phyloP scores from a whole-genome alignment of 2,888 invertebrate species.

The Macrosoma leucophasiata region DNA sequence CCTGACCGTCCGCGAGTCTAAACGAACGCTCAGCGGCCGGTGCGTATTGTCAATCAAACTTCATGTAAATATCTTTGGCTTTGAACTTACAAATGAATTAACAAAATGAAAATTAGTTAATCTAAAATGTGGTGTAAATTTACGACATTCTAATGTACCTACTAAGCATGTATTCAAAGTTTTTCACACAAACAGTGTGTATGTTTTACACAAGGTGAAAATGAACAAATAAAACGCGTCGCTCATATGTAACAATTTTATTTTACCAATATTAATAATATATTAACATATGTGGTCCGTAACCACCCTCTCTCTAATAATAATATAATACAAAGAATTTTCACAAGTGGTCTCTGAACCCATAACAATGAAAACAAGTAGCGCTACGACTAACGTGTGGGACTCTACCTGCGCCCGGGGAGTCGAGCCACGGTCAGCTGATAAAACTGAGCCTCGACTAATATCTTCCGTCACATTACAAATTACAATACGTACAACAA shows the following conservation, averaged over 20 bases:
- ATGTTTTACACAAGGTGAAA: no score
- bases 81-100: no score
- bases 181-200: no score
- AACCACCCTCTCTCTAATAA: conserved; percentile 71
- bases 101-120: no score
- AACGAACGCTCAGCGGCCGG: no score
- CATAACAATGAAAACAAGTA: conserved; percentile 68
- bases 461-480: conserved; percentile 37
- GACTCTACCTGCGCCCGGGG: no score
- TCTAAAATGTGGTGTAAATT: no score
- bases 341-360: conserved; percentile 65
- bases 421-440: conserved; percentile 38
- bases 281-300: conserved; percentile 74
- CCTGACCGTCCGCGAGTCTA: no score
- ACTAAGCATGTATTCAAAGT: no score
- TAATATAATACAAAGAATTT: conserved; percentile 74
- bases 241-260: conserved; percentile 73
- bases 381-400: conserved; percentile 48
- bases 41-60: no score
- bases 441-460: conserved; percentile 43
- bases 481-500: conserved; percentile 49
- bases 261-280: conserved; percentile 76
- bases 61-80: no score
- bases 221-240: conserved; percentile 37
- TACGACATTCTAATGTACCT: no score